A percentile compares a stretch with the other conserved stretches of the same genome.
phyloP scores from a whole-genome alignment of 1,140 invertebrate genomes.

The Hermatobates lingyangjiaoensis region DNA sequence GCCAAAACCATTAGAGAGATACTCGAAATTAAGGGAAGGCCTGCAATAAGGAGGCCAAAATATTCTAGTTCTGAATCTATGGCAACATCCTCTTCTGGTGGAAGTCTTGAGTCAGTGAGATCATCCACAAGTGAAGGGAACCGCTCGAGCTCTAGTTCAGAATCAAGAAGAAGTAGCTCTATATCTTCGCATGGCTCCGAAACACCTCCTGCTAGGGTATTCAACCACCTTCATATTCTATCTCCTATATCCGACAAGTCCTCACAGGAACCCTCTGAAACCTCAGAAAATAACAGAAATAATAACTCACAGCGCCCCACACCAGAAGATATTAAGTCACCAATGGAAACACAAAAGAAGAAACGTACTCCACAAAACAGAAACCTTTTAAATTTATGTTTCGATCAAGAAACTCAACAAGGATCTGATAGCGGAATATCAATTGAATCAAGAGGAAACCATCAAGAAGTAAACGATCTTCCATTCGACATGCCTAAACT shows the following conservation, averaged over 20 bases:
- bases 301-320: slow-evolving; percentile 53
- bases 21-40: slow-evolving; percentile 38
- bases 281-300: slow-evolving; percentile 55
- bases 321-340: slow-evolving; percentile 21
- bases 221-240: slow-evolving; percentile 42
- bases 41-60: slow-evolving; percentile 36
- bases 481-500: slow-evolving; percentile 84
- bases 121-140: slow-evolving; percentile 68
- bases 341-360: slow-evolving; percentile 22
- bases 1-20: background rate
- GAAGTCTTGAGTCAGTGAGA: slow-evolving; percentile 62
- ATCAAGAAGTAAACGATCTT: slow-evolving; percentile 38
- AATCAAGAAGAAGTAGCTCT: slow-evolving; percentile 51
- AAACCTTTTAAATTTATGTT: slow-evolving; percentile 47
- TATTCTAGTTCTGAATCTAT: slow-evolving; percentile 72
- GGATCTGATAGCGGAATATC: slow-evolving; percentile 73
- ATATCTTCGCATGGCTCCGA: slow-evolving; percentile 67
- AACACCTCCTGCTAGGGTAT: slow-evolving; percentile 31
- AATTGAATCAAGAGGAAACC: slow-evolving; percentile 36
- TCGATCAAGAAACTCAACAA: slow-evolving; percentile 47
- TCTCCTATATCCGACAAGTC: slow-evolving; percentile 80
- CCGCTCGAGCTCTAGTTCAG: slow-evolving; percentile 56
- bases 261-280: slow-evolving; percentile 62
- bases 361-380: slow-evolving; percentile 49
- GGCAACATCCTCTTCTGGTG: slow-evolving; percentile 62